Percentiles rank a stretch among this genome's conserved stretches.
Evolutionary conservation across 1,140 invertebrate genomes (phyloP).

Genomic region (Chymomyza costata): DNA sequence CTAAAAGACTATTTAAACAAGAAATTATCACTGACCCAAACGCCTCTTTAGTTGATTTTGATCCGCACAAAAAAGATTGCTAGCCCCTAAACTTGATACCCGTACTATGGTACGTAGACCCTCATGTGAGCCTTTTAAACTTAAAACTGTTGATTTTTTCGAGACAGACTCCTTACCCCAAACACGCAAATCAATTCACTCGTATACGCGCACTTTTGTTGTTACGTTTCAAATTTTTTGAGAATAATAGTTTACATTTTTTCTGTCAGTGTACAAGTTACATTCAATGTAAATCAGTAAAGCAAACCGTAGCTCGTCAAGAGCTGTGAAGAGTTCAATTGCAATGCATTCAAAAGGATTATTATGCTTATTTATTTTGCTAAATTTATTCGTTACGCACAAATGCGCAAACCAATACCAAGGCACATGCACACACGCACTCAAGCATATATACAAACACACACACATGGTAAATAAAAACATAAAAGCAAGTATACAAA

Average conservation of each 20-base stretch:
- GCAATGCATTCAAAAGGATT: constrained; percentile 72
- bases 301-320: constrained; percentile 27
- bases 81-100: too few species aligned
- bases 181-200: too few species aligned
- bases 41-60: too few species aligned
- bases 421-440: constrained; percentile 8
- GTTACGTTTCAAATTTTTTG: too few species aligned
- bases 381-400: constrained; percentile 73
- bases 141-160: too few species aligned
- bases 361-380: constrained; percentile 73
- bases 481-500: constrained; percentile 34
- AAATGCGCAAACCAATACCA: constrained; percentile 56
- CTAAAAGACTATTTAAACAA: too few species aligned
- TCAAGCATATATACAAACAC: neutral
- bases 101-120: too few species aligned
- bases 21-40: too few species aligned
- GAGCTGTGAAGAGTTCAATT: constrained; percentile 71
- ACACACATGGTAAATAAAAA: constrained; percentile 44
- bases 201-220: too few species aligned
- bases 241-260: neutral
- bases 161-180: too few species aligned
- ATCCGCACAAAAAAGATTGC: too few species aligned
- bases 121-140: too few species aligned
- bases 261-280: neutral
- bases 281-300: constrained; percentile 6